A percentile compares a stretch with the other conserved stretches of the same genome.
These are phyloP conservation scores for Porphyrio hochstetteri DNA, from an alignment of 2,113 vertebrate genomes.

Conservation along the genomic window DNA sequence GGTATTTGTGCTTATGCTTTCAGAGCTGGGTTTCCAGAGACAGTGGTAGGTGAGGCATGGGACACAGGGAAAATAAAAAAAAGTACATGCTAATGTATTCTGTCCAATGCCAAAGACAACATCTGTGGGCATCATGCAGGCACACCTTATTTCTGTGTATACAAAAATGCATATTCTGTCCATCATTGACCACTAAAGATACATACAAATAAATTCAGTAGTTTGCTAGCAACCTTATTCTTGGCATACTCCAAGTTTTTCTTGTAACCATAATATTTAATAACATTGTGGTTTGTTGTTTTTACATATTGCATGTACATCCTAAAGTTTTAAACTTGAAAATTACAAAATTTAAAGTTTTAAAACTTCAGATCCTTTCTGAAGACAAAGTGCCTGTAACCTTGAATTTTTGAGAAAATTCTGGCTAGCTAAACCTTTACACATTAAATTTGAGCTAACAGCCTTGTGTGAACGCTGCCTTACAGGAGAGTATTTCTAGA, in stretches of 20 bases:
- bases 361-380: background rate
- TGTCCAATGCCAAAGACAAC: too few relatives aligned
- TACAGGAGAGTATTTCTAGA: background rate
- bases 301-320: background rate
- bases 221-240: background rate
- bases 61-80: rapidly evolving
- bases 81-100: rapidly evolving
- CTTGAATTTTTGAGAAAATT: background rate
- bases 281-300: background rate
- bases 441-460: background rate
- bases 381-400: background rate
- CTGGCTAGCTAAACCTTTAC: background rate
- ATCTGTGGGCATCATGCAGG: rapidly evolving
- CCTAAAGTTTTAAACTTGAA: background rate
- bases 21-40: background rate
- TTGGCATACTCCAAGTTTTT: background rate
- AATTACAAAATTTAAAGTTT: background rate
- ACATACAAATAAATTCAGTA: background rate
- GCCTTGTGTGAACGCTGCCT: background rate
- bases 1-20: background rate
- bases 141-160: background rate
- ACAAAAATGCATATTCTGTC: background rate
- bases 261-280: background rate
- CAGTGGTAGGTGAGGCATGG: background rate
- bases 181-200: background rate